phyloP scores from a whole-genome alignment of 2,888 invertebrate species.

The Melipona beecheii region DNA sequence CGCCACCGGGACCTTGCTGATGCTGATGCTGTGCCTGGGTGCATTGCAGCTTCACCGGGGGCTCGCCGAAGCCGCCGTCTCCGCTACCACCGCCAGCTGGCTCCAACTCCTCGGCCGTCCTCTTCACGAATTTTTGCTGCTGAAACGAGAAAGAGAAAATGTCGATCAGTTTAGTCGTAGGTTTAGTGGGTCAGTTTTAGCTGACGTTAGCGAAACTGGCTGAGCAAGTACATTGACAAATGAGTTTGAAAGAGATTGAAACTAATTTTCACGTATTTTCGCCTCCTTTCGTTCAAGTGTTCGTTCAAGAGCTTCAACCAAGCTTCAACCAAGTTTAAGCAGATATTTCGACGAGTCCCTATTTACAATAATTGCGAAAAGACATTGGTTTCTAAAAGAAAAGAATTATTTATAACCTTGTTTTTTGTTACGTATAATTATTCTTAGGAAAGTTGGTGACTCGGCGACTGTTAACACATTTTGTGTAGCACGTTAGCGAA shows the following conservation, averaged over 20 bases:
- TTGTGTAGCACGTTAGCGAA: too few species aligned
- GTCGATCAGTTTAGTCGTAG: not conserved
- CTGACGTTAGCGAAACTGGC: not conserved
- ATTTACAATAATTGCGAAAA: not conserved
- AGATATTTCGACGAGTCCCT: conserved; percentile 38
- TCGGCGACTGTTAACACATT: not conserved
- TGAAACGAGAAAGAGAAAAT: conserved; percentile 82
- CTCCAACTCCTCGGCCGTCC: conserved; percentile 89
- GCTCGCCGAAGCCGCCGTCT: conserved; percentile 87
- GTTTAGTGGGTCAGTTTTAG: too few species aligned
- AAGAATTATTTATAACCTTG: not conserved
- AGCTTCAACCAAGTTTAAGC: conserved; percentile 20
- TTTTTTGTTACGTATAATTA: not conserved
- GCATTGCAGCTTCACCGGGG: conserved; percentile 90
- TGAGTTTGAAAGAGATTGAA: too few species aligned
- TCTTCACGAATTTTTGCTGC: conserved; percentile 94
- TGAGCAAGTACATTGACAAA: not conserved
- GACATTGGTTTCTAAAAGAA: not conserved
- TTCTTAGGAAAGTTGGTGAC: not conserved
- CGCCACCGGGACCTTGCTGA: conserved; percentile 79
- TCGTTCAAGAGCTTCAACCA: conserved; percentile 24
- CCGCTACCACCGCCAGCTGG: conserved; percentile 82
- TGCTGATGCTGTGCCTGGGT: conserved; percentile 85
- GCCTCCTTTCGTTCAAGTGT: conserved; percentile 1
- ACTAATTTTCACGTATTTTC: conserved; percentile 48